Evolutionary conservation across 2,113 vertebrate genomes (phyloP).

Genomic region (Semnornis frantzii): DNA sequence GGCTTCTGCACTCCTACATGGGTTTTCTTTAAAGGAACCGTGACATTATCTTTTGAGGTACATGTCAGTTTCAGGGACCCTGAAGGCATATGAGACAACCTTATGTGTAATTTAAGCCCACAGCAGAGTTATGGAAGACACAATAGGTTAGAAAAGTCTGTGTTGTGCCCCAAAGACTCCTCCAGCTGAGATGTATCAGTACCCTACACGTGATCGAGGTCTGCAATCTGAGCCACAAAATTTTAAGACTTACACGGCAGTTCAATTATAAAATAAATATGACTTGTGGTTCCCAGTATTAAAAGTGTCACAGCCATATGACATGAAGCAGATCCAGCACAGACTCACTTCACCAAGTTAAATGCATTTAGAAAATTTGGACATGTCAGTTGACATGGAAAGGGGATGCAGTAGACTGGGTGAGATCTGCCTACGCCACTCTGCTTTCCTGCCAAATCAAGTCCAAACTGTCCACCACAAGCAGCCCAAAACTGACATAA

Average conservation of each 20-base stretch:
- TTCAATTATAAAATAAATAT: slow-evolving; percentile 14
- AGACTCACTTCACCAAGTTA: not conserved
- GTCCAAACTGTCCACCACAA: not conserved
- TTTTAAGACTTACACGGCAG: rapidly evolving
- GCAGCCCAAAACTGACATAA: not conserved
- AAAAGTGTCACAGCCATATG: not conserved
- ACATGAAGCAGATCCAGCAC: not conserved
- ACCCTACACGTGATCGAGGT: not conserved
- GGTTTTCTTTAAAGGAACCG: not conserved
- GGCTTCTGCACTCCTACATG: not conserved
- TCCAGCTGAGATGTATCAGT: not conserved
- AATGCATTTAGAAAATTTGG: not conserved
- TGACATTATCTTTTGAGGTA: not conserved
- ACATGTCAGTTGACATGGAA: not conserved
- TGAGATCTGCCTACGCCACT: not conserved
- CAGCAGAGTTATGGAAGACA: not conserved
- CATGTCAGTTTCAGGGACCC: not conserved
- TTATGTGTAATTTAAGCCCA: not conserved
- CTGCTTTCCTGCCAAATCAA: not conserved
- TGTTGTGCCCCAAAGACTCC: rapidly evolving
- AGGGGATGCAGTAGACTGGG: not conserved
- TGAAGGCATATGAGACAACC: not conserved
- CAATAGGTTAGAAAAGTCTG: not conserved
- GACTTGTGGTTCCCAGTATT: not conserved
- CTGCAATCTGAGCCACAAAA: not conserved